Evolutionary conservation across 92 coral and sea anemone species (phyloP), one percentile per base, ranked within the genome.

Genomic region (Pocillopora grandis): DNA sequence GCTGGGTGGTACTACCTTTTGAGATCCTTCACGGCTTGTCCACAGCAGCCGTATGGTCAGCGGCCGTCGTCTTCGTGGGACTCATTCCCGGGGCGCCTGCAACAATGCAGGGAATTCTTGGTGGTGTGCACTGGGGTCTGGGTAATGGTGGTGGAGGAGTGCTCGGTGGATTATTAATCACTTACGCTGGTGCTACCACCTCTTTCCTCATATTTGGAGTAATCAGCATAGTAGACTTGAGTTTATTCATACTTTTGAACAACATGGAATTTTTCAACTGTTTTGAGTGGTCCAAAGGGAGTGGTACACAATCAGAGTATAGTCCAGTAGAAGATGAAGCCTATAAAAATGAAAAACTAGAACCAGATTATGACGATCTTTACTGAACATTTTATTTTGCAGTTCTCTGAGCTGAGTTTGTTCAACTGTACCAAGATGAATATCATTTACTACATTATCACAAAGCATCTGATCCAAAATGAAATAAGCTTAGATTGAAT

Each of bases 61-160:
- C 97, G 48, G 95, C 98, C 10, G 98, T 96, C 6, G 94, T 92
- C 33, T 96, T 84, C 62, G 90, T 96, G 10, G 95, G 98, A 42
- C 88, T 96, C 71, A 92, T 87, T 56, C 88, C 95, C 48, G 96
- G 95, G 17, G 98, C 95, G 11, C 77, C 94, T 58, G 86, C 95
- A 23, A 96, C 98, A 58, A 84, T 94, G 91, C 98, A 96, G 72
- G 98, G 98, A 19, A 87, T 96, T 59, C 80, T 96, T 16, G 95
- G 92, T 15, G 96, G 98, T 9, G 88, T 96, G 27, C 92, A 96
- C 81, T 96, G 95, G 94, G 98, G 98, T 14, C 79, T 96, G 13
- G 98, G 98, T 11, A 58, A 77, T 42, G 98, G 98, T 2, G 96
- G 96, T 57, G 98, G 98, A 35, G 96, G 96, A 57, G 80, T 96